Percentiles rank a stretch among this genome's conserved stretches.
Conservation (phyloP, 2,113 vertebrate genomes). For the Tragelaphus buxtoni region DNA sequence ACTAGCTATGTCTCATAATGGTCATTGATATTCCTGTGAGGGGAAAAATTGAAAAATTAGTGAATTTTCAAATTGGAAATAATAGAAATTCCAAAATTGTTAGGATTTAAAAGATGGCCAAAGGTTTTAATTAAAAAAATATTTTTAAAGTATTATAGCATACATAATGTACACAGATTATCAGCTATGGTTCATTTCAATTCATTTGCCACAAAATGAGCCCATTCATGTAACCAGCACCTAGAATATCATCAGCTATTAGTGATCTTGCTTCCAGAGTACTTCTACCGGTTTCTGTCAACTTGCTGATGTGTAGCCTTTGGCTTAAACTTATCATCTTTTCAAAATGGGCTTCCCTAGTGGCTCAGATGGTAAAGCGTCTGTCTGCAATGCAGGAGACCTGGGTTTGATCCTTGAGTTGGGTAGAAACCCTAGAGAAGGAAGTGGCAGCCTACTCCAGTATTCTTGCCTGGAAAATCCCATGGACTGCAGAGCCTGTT, state of each 20-base stretch:
- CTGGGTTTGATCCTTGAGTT: too few species aligned
- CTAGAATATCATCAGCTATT: neutral
- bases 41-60: neutral
- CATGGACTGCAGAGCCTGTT: too few species aligned
- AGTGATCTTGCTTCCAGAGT: neutral
- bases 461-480: too few species aligned
- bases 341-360: neutral
- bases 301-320: neutral
- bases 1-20: neutral
- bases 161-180: neutral
- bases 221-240: neutral
- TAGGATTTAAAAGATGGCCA: neutral
- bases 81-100: neutral
- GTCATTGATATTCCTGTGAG: neutral
- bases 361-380: too few species aligned
- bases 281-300: neutral
- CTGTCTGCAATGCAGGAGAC: too few species aligned
- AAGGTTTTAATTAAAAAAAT: neutral
- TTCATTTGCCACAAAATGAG: neutral
- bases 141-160: neutral
- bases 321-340: neutral
- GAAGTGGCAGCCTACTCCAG: too few species aligned
- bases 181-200: neutral
- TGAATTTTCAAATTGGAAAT: neutral
- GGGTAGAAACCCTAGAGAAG: too few species aligned